Percentiles rank a stretch among this genome's conserved stretches.
phyloP scores from a whole-genome alignment of 2,113 vertebrate species.

The Caloenas nicobarica region DNA sequence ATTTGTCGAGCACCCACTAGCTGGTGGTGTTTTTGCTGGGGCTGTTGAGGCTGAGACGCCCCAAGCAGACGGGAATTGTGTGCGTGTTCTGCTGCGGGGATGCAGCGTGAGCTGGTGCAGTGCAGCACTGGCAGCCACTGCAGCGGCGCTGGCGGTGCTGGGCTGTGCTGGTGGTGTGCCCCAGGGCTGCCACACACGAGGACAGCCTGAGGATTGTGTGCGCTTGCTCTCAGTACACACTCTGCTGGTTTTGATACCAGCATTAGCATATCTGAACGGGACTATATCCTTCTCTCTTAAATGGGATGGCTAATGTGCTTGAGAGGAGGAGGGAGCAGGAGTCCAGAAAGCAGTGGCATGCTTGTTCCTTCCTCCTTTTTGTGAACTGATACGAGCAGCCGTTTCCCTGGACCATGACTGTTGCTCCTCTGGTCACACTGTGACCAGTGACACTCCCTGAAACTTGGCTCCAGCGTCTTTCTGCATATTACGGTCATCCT shows the following conservation, averaged over 20 bases:
- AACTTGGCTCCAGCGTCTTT: constrained; percentile 13
- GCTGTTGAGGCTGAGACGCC: not conserved
- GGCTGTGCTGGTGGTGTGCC: not conserved
- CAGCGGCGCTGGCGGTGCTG: not conserved
- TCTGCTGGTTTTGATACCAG: not conserved
- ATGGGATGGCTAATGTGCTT: not conserved
- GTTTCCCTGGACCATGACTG: not conserved
- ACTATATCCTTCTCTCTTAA: not conserved
- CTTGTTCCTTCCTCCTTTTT: not conserved
- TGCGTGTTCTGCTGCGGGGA: fast-evolving
- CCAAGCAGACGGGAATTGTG: not conserved
- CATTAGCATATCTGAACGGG: not conserved
- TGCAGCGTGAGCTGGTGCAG: not conserved
- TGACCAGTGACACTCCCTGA: not conserved
- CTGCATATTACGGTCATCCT: constrained; percentile 36
- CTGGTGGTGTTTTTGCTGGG: not conserved
- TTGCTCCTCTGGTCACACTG: not conserved
- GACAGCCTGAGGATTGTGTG: not conserved
- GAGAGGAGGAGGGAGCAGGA: not conserved
- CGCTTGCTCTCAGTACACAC: not conserved
- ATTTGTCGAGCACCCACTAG: not conserved
- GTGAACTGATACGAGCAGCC: not conserved
- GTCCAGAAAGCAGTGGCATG: not conserved
- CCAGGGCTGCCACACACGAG: not conserved
- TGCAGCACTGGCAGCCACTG: too few relatives aligned